Evolutionary conservation across 1,140 invertebrate genomes (phyloP), one percentile per base, ranked within the genome.

Genomic region (Saccostrea glomerata): DNA sequence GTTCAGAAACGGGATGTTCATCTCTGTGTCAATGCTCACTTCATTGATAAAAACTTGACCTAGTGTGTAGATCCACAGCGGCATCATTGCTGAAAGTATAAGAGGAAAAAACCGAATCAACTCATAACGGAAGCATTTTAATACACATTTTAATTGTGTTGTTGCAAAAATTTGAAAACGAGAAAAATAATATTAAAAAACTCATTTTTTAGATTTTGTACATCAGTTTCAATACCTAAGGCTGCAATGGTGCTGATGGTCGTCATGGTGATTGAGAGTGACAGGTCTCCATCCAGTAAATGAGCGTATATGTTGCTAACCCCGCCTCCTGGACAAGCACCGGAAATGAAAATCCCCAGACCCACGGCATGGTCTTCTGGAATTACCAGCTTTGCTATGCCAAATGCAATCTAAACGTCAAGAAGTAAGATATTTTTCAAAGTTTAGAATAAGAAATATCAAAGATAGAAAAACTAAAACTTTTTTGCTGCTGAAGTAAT

Each of bases 31-130:
- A 5, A 1, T 25, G 15, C 25, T 25, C 5, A 77, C 11, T 87
- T 96, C 96, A 54, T 93, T 91, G n/a, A 99, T 97, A 25, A 97
- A 95, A 58, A 88, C 88, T 90, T 96, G 96, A 0, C 98, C 98
- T n/a, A 99, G 96, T 0, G 98, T 98, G 93, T 98, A 98, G n/a
- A 98, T 95, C 98, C 98, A 99, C 1, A 98, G 93, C 0, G 98
- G 98, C 96, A 99, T 98, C 95, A 98, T 97, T n/a, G 95, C 98
- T 98, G 94, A 11, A 96, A 96, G 30, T 25, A 54, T 25, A 47
- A 15, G 15, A 47, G n/a, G 63, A 70, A 6, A 70, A 47, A 47
- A 4, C 47, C 6, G 5, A 47, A 47, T 47, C 0, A 3, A 47
- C 1, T 47, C 47, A 47, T 5, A 6, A 47, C 6, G 0, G 6